Evolutionary conservation across 2,888 invertebrate genomes (phyloP), one percentile per base, ranked within the genome.

Genomic region (Eupeodes latifasciatus): DNA sequence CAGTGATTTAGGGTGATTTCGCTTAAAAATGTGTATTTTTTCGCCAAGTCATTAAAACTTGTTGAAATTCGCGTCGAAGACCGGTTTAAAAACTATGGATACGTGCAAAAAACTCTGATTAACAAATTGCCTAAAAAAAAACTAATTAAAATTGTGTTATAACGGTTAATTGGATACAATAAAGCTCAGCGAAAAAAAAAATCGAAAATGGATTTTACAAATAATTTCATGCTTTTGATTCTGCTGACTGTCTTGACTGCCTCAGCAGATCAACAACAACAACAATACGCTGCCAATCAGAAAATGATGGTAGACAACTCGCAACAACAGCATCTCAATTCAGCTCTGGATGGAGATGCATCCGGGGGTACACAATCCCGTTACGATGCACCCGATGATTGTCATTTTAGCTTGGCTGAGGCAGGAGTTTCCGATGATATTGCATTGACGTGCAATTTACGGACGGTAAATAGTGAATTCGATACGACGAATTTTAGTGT

Each of bases 401-500:
- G 98, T 92, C 93, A 93, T 74, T 94, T 93, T 47, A 90, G 92
- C 91, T 92, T 93, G 49, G 92, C 93, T 5, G 90, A 91, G 4
- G 92, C 91, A 0, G 90, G 92, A 51, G 91, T 92, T 34, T 91
- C 91, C 67, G 96, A 96, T 92, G 96, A 97, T 94, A 96, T 97
- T 89, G 96, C 96, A 19, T 95, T 97, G 89, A 96, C 96, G 87
- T 97, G 97, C 94, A 96, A 96, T 94, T 95, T 97, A 91, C 95
- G 97, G 91, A 96, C 97, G 72, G 97, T 97, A 92, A 97, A 97
- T 94, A 97, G 97, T 94, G 97, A 97, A 93, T 97, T 96, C 92
- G 97, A 96, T 93, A 97, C 96, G 89, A 98, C 97, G 51, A 98
- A 98, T 94, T 97, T 97, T 92, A 97, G 97, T 94, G 96, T 97